phyloP scores from a whole-genome alignment of 2,888 invertebrate genomes.

The Priocnemis perturbator region DNA sequence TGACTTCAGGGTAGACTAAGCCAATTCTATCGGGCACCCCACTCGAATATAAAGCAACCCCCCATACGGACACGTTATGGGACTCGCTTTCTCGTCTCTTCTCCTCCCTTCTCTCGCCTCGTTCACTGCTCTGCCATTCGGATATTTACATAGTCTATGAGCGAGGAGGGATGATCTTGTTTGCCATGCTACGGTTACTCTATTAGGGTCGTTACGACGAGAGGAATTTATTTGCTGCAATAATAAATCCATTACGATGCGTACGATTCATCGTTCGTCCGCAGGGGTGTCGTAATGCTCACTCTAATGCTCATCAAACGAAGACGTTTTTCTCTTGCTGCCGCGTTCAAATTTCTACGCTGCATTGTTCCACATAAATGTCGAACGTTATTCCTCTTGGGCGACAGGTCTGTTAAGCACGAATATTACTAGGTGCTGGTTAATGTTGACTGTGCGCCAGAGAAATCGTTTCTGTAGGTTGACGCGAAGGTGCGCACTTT shows the following conservation, averaged over 20 bases:
- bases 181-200: conserved; percentile 72
- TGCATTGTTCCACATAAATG: conserved; percentile 15
- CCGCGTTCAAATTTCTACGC: conserved; percentile 12
- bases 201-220: conserved; percentile 72
- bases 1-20: conserved; percentile 65
- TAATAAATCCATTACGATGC: conserved; percentile 74
- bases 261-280: conserved; percentile 56
- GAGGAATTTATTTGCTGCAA: conserved; percentile 73
- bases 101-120: conserved; percentile 28
- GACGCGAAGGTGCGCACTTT: too few relatives aligned
- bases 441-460: too few relatives aligned
- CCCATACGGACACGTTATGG: conserved; percentile 60
- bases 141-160: conserved; percentile 73
- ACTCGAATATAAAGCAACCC: conserved; percentile 68
- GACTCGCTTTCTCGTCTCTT: conserved; percentile 51
- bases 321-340: conserved; percentile 33
- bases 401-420: too few relatives aligned
- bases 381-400: conserved; percentile 19
- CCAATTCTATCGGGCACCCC: conserved; percentile 67
- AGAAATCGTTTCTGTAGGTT: too few relatives aligned
- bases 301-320: conserved; percentile 32
- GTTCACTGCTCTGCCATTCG: conserved; percentile 49
- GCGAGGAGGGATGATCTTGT: conserved; percentile 74
- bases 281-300: conserved; percentile 45
- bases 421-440: too few relatives aligned